Conservation (phyloP, 2,113 vertebrate species). For the zebrafish (Danio rerio) region DNA sequence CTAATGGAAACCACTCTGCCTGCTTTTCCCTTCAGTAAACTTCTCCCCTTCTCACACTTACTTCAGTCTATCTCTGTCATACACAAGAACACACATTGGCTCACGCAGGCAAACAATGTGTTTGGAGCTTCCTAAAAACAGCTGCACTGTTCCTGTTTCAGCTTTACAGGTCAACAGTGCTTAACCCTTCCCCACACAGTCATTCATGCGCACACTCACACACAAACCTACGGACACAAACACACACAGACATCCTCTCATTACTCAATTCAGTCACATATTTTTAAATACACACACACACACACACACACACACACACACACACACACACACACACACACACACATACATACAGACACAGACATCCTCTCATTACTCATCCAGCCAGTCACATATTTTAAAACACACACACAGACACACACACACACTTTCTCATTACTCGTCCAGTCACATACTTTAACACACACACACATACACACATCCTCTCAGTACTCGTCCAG, state of each 20-base stretch:
- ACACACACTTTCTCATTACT: background rate
- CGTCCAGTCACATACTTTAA: too few relatives aligned
- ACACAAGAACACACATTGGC: constrained; percentile 20
- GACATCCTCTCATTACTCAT: too few relatives aligned
- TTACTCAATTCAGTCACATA: background rate
- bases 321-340: too few relatives aligned
- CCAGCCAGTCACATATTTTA: too few relatives aligned
- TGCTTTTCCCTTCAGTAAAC: constrained; percentile 48
- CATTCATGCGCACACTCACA: constrained; percentile 31
- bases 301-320: too few relatives aligned
- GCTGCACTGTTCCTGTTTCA: constrained; percentile 40
- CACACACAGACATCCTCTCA: background rate
- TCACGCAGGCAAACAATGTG: constrained; percentile 11
- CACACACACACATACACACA: too few relatives aligned
- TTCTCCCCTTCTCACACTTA: constrained; percentile 3
- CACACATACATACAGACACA: too few relatives aligned
- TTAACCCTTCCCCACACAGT: constrained; percentile 32
- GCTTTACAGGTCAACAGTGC: constrained; percentile 47
- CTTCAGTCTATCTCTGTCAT: constrained; percentile 28
- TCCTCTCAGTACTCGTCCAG: background rate
- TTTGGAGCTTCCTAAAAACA: constrained; percentile 46
- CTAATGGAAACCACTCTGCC: constrained; percentile 57
- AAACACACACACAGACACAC: background rate
- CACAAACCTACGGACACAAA: background rate
- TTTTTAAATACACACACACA: too few relatives aligned